Evolutionary conservation across 2,113 vertebrate genomes (phyloP).

Genomic region (Coracopsis vasa): DNA sequence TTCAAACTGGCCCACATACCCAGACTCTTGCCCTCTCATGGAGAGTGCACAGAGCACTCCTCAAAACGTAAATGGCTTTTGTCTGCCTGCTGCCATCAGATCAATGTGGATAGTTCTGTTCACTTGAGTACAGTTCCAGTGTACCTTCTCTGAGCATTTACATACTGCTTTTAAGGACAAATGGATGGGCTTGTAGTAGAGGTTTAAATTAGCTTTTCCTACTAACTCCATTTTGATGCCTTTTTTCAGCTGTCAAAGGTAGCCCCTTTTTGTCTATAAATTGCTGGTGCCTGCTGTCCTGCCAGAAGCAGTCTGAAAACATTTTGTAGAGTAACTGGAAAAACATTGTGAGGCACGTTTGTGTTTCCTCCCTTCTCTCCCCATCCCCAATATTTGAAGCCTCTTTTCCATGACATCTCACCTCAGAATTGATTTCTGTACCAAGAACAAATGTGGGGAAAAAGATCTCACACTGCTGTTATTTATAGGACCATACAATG

Average conservation of each 20-base stretch:
- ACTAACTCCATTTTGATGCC: not conserved
- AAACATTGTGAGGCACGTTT: not conserved
- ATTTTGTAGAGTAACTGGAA: not conserved
- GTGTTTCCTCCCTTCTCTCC: not conserved
- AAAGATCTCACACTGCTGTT: not conserved
- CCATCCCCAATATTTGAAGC: not conserved
- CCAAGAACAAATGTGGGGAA: not conserved
- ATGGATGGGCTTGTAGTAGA: not conserved
- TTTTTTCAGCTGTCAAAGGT: not conserved
- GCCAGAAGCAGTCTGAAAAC: not conserved
- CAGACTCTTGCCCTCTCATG: not conserved
- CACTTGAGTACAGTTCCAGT: not conserved
- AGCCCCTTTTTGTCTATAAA: not conserved
- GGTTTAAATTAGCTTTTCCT: not conserved
- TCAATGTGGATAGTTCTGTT: not conserved
- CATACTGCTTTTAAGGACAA: not conserved
- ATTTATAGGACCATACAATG: not conserved
- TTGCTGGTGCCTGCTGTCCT: not conserved
- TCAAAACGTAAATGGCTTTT: not conserved
- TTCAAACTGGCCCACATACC: accelerated
- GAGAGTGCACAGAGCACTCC: not conserved
- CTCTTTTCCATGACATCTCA: not conserved
- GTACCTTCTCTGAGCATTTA: not conserved
- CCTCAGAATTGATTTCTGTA: not conserved
- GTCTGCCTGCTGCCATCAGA: not conserved